Evolutionary conservation across 2,888 invertebrate species (phyloP).

Genomic region (Napeogenes inachia): DNA sequence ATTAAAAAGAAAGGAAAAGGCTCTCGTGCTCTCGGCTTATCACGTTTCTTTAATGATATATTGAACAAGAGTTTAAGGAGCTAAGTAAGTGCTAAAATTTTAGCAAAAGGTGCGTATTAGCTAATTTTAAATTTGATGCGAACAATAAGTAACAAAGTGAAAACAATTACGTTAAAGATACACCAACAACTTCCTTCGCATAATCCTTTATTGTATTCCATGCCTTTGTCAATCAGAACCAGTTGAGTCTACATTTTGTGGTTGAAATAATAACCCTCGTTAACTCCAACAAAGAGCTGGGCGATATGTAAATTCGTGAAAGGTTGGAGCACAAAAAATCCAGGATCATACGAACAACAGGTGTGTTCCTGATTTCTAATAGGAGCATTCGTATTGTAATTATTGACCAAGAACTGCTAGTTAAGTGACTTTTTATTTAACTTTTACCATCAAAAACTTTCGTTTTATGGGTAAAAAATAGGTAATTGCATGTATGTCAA

Average conservation of each 20-base stretch:
- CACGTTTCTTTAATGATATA: constrained; percentile 16
- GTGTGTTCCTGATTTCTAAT: constrained; percentile 69
- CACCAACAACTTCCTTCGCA: constrained; percentile 43
- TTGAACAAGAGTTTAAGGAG: constrained; percentile 9
- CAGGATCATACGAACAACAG: constrained; percentile 63
- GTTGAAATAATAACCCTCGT: constrained; percentile 72
- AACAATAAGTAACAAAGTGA: constrained; percentile 62
- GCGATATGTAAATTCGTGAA: constrained; percentile 71
- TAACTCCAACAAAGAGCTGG: constrained; percentile 63
- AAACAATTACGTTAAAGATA: constrained; percentile 49
- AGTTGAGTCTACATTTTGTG: constrained; percentile 66
- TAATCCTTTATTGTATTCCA: constrained; percentile 55
- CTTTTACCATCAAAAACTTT: constrained; percentile 59
- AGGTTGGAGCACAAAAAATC: constrained; percentile 65
- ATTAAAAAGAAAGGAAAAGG: constrained; percentile 26
- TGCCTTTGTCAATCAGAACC: constrained; percentile 67
- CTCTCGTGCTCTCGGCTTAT: constrained; percentile 20
- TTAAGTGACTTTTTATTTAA: constrained; percentile 49
- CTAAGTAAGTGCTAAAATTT: constrained; percentile 41
- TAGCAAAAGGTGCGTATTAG: constrained; percentile 42
- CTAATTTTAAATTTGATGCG: constrained; percentile 51
- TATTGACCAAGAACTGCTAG: constrained; percentile 50
- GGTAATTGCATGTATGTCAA: constrained; percentile 9
- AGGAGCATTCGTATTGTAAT: constrained; percentile 54
- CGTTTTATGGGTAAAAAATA: constrained; percentile 41